Percentiles rank a stretch among this genome's conserved stretches.
Conservation (phyloP, 2,113 vertebrate genomes). For the Peromyscus maniculatus region DNA sequence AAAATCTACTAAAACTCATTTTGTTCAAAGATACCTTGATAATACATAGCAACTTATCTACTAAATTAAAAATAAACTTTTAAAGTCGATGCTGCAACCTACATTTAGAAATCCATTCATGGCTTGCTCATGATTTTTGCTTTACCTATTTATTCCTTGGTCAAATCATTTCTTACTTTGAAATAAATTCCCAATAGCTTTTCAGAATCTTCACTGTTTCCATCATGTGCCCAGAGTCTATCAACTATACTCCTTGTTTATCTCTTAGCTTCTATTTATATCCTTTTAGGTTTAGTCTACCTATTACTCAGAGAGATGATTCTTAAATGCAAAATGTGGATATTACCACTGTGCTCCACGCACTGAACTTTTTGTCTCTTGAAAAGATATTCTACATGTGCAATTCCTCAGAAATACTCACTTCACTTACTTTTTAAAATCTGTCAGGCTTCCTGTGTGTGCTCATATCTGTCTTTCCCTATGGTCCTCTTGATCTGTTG, state of each 20-base stretch:
- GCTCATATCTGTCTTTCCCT: background rate
- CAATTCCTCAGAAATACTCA: background rate
- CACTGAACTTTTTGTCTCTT: background rate
- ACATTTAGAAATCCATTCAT: background rate
- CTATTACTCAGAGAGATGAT: background rate
- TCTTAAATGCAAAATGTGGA: background rate
- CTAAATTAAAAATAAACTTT: background rate
- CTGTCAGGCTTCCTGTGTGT: background rate
- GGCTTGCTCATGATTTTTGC: background rate
- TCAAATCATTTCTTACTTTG: background rate
- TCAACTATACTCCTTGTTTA: rapidly evolving
- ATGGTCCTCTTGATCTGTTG: background rate
- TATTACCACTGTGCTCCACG: background rate
- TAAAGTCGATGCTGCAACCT: background rate
- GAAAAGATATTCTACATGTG: background rate
- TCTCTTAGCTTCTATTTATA: background rate
- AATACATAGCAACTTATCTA: background rate
- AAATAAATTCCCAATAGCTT: background rate
- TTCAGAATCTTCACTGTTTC: background rate
- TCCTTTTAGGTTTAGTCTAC: background rate
- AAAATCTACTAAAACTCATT: background rate
- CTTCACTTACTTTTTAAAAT: background rate
- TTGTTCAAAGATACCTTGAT: background rate
- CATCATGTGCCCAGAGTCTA: background rate
- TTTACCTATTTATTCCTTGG: background rate